Percentiles rank a stretch among this genome's conserved stretches.
Conservation (phyloP, 2,113 vertebrate species). For the Hippocampus comes region DNA sequence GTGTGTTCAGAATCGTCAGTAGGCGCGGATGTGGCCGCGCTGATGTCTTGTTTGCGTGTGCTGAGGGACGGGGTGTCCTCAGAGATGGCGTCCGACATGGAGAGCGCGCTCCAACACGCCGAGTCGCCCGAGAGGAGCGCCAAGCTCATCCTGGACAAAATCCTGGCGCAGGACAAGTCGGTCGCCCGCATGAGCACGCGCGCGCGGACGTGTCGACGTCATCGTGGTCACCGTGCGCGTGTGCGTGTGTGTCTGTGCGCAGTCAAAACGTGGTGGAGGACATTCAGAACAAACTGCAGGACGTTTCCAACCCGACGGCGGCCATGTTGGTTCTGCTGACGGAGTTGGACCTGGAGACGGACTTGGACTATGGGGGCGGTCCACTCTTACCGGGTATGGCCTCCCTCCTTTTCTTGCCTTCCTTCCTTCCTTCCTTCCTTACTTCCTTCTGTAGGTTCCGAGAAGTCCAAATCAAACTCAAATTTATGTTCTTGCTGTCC, state of each 20-base stretch:
- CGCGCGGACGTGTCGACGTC: not conserved
- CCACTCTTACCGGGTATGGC: slow-evolving; percentile 62
- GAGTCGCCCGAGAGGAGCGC: slow-evolving; percentile 87
- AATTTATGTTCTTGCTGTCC: too few relatives aligned
- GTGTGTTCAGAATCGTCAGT: slow-evolving; percentile 76
- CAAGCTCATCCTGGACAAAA: slow-evolving; percentile 84
- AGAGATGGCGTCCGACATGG: slow-evolving; percentile 87
- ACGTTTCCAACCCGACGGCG: slow-evolving; percentile 79
- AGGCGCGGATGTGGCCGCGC: slow-evolving; percentile 82
- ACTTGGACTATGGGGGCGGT: slow-evolving; percentile 75
- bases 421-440: too few relatives aligned
- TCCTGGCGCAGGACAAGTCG: slow-evolving; percentile 87
- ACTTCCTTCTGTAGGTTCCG: too few relatives aligned
- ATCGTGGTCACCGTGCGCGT: too few relatives aligned
- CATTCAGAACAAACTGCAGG: slow-evolving; percentile 88
- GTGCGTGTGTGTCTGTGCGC: not conserved
- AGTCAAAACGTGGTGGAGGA: slow-evolving; percentile 84
- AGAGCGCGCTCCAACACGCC: slow-evolving; percentile 84
- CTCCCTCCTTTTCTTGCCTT: not conserved
- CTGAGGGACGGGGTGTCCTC: slow-evolving; percentile 80
- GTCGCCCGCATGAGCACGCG: not conserved
- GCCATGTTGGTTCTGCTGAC: slow-evolving; percentile 82
- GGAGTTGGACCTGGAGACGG: slow-evolving; percentile 91
- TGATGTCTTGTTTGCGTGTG: slow-evolving; percentile 87
- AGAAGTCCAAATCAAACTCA: too few relatives aligned